A percentile compares a stretch with the other conserved stretches of the same genome.
phyloP scores from a whole-genome alignment of 1,140 invertebrate species.

The Philaenus spumarius region DNA sequence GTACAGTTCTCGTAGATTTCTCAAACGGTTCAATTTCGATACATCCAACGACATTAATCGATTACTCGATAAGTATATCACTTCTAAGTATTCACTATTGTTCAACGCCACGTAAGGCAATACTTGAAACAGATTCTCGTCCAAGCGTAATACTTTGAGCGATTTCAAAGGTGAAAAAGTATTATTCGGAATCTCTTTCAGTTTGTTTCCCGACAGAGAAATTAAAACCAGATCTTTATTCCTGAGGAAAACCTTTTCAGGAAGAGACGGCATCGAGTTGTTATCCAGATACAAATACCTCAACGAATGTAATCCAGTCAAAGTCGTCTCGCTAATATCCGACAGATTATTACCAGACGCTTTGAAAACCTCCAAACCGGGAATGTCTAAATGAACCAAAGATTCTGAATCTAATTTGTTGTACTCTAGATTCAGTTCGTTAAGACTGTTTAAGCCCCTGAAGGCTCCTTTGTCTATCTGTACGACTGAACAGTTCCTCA shows the following conservation, averaged over 20 bases:
- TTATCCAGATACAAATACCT: constrained; percentile 62
- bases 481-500: constrained; percentile 53
- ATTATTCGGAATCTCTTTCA: constrained; percentile 55
- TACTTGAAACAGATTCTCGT: constrained; percentile 60
- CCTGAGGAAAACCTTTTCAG: constrained; percentile 60
- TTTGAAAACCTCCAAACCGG: constrained; percentile 60
- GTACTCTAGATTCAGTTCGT: constrained; percentile 60
- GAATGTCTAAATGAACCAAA: constrained; percentile 59
- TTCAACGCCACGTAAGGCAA: constrained; percentile 71
- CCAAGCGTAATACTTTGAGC: constrained; percentile 66
- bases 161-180: constrained; percentile 61
- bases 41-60: constrained; percentile 63
- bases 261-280: constrained; percentile 56
- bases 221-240: constrained; percentile 65
- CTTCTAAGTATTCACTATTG: constrained; percentile 62
- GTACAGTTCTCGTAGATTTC: constrained; percentile 64
- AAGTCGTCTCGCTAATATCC: constrained; percentile 54
- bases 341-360: constrained; percentile 66
- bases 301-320: constrained; percentile 65
- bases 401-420: constrained; percentile 64
- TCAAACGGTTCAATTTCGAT: constrained; percentile 63
- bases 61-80: constrained; percentile 55
- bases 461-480: constrained; percentile 58
- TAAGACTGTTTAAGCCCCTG: constrained; percentile 52
- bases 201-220: constrained; percentile 60